Conservation (phyloP, 2,797 vertebrate species). For the Sebastes iracundus region DNA sequence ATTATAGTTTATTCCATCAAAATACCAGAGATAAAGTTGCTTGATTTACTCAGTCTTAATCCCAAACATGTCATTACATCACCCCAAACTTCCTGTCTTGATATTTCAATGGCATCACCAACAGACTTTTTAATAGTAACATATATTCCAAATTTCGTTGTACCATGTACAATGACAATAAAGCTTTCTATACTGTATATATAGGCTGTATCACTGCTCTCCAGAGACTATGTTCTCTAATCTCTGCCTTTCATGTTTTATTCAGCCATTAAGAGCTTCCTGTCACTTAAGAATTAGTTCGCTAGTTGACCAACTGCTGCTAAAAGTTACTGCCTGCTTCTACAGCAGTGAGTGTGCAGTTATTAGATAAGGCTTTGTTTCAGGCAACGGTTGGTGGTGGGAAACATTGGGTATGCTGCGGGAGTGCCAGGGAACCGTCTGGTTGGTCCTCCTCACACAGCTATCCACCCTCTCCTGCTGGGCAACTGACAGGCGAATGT, state of each 20-base stretch:
- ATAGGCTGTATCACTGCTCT: background rate
- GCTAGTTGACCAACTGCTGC: constrained; percentile 13
- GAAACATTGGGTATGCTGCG: constrained; percentile 45
- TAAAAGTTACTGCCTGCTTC: constrained; percentile 1
- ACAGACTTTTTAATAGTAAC: background rate
- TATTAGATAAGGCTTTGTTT: constrained; percentile 29
- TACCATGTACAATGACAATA: too few relatives aligned
- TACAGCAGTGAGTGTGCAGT: background rate
- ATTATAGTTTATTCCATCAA: background rate
- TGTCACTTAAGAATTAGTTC: background rate
- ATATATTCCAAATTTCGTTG: background rate
- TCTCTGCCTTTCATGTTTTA: constrained; percentile 11
- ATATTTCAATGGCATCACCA: background rate
- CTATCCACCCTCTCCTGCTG: constrained; percentile 54
- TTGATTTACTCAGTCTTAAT: background rate
- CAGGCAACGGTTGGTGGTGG: background rate
- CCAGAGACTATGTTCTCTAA: background rate
- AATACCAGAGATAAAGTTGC: background rate
- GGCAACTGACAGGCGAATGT: constrained; percentile 67
- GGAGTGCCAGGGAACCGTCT: constrained; percentile 36
- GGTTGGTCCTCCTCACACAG: constrained; percentile 44
- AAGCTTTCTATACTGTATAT: background rate
- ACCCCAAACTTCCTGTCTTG: background rate
- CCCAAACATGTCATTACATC: background rate
- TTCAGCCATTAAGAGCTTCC: constrained; percentile 5